Conservation (phyloP, 35 echinoderm and acorn worm genomes). For the Strongylocentrotus purpuratus region DNA sequence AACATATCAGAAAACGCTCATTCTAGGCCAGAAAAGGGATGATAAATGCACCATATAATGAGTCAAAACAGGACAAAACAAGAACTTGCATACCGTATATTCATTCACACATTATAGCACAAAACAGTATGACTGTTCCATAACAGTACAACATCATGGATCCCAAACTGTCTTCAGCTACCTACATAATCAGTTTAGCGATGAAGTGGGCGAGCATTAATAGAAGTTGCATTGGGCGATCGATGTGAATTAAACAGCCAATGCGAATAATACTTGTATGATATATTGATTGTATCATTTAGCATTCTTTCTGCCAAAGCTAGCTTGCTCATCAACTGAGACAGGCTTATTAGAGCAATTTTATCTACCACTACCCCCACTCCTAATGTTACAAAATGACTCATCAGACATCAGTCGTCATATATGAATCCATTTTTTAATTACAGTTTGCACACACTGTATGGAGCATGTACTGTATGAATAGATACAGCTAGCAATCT, state of each 20-base stretch:
- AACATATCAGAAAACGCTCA: too few relatives aligned
- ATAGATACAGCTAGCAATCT: background rate
- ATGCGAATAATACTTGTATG: background rate
- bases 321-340: background rate
- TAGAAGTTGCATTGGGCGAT: background rate
- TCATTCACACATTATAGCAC: background rate
- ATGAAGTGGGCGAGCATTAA: background rate
- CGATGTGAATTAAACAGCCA: background rate
- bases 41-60: too few relatives aligned
- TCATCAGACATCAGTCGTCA: background rate
- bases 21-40: too few relatives aligned
- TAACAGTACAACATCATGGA: background rate
- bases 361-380: background rate
- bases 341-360: background rate
- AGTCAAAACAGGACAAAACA: background rate
- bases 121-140: background rate
- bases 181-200: background rate
- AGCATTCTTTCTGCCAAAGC: background rate
- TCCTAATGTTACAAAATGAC: background rate
- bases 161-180: background rate
- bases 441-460: background rate
- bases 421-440: background rate
- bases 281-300: slow-evolving; percentile 20
- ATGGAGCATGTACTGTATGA: background rate
- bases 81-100: background rate